These are phyloP conservation scores for Rhineura floridana DNA, from an alignment of 2,113 vertebrate genomes.

Conservation along the genomic window DNA sequence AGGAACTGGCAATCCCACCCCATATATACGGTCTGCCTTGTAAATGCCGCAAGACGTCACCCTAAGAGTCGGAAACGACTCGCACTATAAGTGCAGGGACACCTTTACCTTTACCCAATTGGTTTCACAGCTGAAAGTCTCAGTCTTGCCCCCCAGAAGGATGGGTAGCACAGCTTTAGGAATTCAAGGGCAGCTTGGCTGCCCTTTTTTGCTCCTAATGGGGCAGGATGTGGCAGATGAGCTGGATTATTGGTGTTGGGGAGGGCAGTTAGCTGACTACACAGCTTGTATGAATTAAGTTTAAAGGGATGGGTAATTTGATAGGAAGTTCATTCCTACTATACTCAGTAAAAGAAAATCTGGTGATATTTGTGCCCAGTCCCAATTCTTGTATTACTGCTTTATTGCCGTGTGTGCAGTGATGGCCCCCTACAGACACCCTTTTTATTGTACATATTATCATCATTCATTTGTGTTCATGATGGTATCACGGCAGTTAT, in stretches of 20 bases:
- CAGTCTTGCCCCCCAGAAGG: background rate
- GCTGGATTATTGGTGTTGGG: background rate
- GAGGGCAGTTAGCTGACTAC: too few species aligned
- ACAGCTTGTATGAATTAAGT: background rate
- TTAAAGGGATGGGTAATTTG: background rate
- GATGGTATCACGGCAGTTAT: too few species aligned
- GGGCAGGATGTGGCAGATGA: background rate
- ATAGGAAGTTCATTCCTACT: background rate
- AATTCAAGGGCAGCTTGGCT: background rate
- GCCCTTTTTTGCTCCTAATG: background rate
- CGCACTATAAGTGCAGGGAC: too few species aligned
- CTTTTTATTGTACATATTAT: too few species aligned
- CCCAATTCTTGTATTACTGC: background rate
- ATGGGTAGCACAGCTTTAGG: background rate
- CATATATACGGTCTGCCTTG: too few species aligned
- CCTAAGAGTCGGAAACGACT: too few species aligned
- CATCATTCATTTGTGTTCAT: too few species aligned
- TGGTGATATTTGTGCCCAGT: background rate
- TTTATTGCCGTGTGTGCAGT: background rate
- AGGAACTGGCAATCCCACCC: too few species aligned
- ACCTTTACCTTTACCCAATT: too few species aligned
- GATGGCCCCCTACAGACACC: background rate
- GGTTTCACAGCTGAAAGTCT: background rate
- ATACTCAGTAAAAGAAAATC: background rate
- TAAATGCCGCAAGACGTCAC: too few species aligned